Conservation (phyloP, 2,888 invertebrate genomes). For the Adelognathus sp. region DNA sequence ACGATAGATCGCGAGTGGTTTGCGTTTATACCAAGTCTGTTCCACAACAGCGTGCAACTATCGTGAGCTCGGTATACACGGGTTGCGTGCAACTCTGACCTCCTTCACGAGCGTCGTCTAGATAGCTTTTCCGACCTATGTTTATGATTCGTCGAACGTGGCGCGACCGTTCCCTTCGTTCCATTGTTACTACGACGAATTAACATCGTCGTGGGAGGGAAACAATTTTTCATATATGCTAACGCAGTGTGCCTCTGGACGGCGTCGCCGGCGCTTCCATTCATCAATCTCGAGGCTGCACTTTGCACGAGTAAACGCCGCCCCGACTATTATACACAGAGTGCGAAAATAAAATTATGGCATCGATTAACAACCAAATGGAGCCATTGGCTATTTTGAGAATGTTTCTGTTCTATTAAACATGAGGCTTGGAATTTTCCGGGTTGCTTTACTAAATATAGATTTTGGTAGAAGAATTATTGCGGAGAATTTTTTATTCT, state of each 20-base stretch:
- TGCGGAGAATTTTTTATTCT: too few species aligned
- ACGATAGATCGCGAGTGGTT: too few species aligned
- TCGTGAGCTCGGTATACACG: neutral
- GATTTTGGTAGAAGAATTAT: too few species aligned
- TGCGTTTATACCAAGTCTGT: conserved; percentile 10
- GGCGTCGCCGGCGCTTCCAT: neutral
- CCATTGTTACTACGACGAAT: conserved; percentile 8
- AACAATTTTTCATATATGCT: conserved; percentile 8
- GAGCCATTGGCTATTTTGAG: too few species aligned
- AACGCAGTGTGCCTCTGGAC: too few species aligned
- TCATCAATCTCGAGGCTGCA: conserved; percentile 5
- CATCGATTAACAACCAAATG: too few species aligned
- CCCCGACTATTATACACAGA: too few species aligned
- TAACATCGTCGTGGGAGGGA: conserved; percentile 14
- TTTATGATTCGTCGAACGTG: conserved; percentile 40
- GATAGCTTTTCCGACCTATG: conserved; percentile 60
- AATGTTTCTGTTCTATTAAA: too few species aligned
- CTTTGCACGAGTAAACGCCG: too few species aligned
- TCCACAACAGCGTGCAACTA: conserved; percentile 2
- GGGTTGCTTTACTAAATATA: too few species aligned
- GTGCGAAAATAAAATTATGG: too few species aligned
- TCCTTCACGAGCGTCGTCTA: conserved; percentile 68
- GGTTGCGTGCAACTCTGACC: conserved; percentile 71
- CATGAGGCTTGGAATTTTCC: too few species aligned
- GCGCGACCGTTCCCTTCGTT: conserved; percentile 10